Evolutionary conservation across 2,888 invertebrate species (phyloP).

Genomic region (Erannis defoliaria): DNA sequence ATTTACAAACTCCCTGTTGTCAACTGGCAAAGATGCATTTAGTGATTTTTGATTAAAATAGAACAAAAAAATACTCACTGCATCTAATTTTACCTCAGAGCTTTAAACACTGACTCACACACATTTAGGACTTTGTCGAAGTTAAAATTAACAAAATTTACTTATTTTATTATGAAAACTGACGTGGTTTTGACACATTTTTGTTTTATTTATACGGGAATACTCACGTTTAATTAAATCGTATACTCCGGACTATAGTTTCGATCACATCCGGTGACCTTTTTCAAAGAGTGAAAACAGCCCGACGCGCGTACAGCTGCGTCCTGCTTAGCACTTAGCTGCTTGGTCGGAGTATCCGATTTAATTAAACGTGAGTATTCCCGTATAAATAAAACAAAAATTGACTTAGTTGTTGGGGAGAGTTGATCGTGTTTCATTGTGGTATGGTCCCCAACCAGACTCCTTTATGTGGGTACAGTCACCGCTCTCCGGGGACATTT

Average conservation of each 20-base stretch:
- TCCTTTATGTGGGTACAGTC: slow-evolving; percentile 22
- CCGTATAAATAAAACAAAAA: too few species aligned
- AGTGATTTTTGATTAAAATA: slow-evolving; percentile 31
- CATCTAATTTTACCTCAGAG: slow-evolving; percentile 49
- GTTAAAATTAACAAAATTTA: not conserved
- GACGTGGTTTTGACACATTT: too few species aligned
- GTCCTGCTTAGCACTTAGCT: too few species aligned
- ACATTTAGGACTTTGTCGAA: slow-evolving; percentile 16
- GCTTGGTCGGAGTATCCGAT: too few species aligned
- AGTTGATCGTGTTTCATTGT: not conserved
- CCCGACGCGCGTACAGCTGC: too few species aligned
- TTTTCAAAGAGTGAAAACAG: too few species aligned
- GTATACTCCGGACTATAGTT: too few species aligned
- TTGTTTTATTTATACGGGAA: too few species aligned
- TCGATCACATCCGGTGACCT: too few species aligned
- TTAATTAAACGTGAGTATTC: too few species aligned
- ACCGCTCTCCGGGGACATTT: slow-evolving; percentile 55
- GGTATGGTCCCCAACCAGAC: slow-evolving; percentile 14
- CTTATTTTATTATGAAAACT: not conserved
- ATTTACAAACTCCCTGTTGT: slow-evolving; percentile 26
- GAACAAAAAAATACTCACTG: slow-evolving; percentile 45
- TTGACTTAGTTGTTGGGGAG: not conserved
- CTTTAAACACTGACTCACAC: not conserved
- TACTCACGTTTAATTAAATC: too few species aligned
- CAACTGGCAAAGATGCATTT: slow-evolving; percentile 20